Evolutionary conservation across 37 sponge, comb jelly and placozoan species (phyloP), one percentile per base, ranked within the genome.

Genomic region (Mnemiopsis leidyi): DNA sequence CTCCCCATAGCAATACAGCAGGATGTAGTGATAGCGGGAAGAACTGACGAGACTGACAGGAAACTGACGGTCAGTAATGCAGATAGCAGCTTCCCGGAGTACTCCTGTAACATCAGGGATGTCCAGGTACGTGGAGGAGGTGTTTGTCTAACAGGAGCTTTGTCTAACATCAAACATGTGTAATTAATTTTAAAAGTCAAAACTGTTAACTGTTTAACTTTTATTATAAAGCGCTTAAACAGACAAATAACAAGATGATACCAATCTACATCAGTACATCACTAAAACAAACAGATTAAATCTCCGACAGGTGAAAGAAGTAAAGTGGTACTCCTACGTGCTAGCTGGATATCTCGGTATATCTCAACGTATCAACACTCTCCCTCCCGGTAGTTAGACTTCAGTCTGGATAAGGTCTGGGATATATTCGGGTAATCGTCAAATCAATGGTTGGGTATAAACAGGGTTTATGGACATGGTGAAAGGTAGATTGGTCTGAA

Each of bases 1-100:
- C 95, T 99, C 1, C 99, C 99, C 26, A 99, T 97, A 95, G 96
- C 99, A 5, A 93, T 99, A 18, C 94, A 96, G 61, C 96, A 97
- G 90, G 90, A 85, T 39, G 90, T 85, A 1, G 36, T 97, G 23
- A 92, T 96, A 20, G 96, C 95, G 23, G 97, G 96, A 0, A 76
- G 61, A 31, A 33, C 40, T 23, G 75, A 73, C 25, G 92, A 69
- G 69, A 71, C 93, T 39, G 68, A 29, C 0, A 33, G 71, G 26
- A 31, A 33, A 9, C 9, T 92, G 28, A 92, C 75, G n/a, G 67
- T 92, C 69, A 23, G 26, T 5, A 92, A 69, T 31, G 23, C 93
- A 21, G n/a, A 68, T 29, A 32, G 16, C 5, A 36, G 67, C 35
- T 92, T 92, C 23, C 37, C 3, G 33, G 73, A 92, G 30, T 40